Base-by-base conservation (phyloP, 2,797 vertebrate genomes). In the Neostethus bicornis region DNA sequence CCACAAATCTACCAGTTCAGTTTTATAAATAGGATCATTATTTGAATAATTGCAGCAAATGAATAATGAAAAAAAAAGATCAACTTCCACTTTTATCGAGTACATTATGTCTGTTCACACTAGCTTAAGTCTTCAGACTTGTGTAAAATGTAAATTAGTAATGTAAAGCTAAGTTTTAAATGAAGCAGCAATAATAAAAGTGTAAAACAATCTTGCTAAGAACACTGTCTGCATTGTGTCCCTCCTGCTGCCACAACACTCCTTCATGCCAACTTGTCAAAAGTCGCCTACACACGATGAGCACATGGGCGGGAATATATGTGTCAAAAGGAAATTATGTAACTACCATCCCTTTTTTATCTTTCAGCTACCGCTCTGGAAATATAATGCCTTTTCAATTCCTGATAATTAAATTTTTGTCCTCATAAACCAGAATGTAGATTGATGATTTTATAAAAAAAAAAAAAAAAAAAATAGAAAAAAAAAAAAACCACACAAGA, bases 221-320 rank as follows among this genome's bases (percentile, higher is more conserved):
- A 74, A 66, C n/a, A 54, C 56, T 35, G 64, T 64, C 44, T 58
- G 47, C 66, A 57, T 56, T 66, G 68, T 51, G 60, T 29, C 41
- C 17, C 69, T 38, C 23, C 37, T 51, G 60, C 51, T 51, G 41
- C 69, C 42, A 34, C 29, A 28, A 37, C 20, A 19, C 41, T 70
- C 65, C 61, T 57, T 59, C 53, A 55, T 57, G 51, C 73, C 57
- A 65, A 61, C 62, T 61, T 74, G 69, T 82, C 71, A 79, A 73
- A 64, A 73, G 45, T 48, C 61, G 4, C 75, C 73, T 61, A 77
- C 81, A 66, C 57, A 64, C 66, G 63, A 80, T 73, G 69, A 68
- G 67, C 34, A 66, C 46, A 69, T 61, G 68, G 52, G 71, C 75
- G 63, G 77, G 66, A 8, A 48, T 53, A 16, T 44, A 50, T 67